Base-by-base conservation (phyloP, 2,113 vertebrate species). In the Apeltes quadracus region DNA sequence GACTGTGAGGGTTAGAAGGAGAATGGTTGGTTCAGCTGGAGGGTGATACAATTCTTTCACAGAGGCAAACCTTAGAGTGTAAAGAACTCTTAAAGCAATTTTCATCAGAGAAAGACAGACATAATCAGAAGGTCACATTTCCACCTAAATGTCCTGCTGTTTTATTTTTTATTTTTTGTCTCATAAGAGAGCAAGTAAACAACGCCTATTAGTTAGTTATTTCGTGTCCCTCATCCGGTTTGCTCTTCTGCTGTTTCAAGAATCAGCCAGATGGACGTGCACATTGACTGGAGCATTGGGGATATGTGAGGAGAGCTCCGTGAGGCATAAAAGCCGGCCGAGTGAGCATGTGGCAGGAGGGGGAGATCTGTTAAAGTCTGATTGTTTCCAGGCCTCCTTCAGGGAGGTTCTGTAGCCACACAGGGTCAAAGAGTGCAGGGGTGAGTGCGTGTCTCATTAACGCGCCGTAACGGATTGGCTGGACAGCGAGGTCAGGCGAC, bases 391-490 rank as follows among this genome's bases (percentile, higher is more conserved):
- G 81, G 55, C 69, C 27, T 71, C 64, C 57, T 76, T 65, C 8
- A 34, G 63, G 76, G 68, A 85, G 62, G 75, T 48, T 56, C 56
- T 76, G 65, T 18, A 8, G 69, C 61, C 46, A 53, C 43, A 62
- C 15, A 38, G 61, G 88, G 80, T 87, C 76, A 88, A 73, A 83
- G 72, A 65, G 55, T 50, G 15, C 32, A 41, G 77, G 73, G 74
- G 59, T 81, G 72, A 84, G 81, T 61, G 34, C 53, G 38, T 59
- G 71, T 84, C 43, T 76, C 78, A 78, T 84, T 84, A 87, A 78
- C 84, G 87, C 77, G 79, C 69, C 76, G 81, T 76, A 84, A 71
- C 74, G 88, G n/a, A 89, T 87, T 87, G 89, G 77, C 64, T 0
- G 14, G 76, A 63, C 43, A 59, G 70, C 39, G 27, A 65, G 44